Conservation (phyloP, 2,797 vertebrate genomes). For the Crenichthys baileyi region DNA sequence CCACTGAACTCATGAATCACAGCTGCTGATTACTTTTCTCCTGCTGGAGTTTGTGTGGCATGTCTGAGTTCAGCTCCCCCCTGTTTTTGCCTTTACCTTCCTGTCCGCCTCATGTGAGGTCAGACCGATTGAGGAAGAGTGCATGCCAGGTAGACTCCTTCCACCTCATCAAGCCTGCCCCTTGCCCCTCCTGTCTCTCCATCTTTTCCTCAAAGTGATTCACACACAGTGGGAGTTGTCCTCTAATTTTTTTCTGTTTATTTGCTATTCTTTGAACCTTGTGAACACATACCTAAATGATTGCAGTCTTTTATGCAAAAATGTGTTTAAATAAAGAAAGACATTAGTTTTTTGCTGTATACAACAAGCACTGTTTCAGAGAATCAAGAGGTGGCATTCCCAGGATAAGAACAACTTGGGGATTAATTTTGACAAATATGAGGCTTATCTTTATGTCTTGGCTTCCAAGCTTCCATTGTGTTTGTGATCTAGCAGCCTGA, state of each 20-base stretch:
- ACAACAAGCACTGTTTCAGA: not conserved
- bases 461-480: constrained; percentile 48
- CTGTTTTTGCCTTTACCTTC: constrained; percentile 44
- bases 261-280: constrained; percentile 1
- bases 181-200: constrained; percentile 57
- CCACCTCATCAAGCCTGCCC: constrained; percentile 70
- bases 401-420: constrained; percentile 17
- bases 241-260: constrained; percentile 23
- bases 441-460: constrained; percentile 35
- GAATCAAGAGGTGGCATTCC: constrained; percentile 19
- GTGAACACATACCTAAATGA: not conserved
- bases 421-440: constrained; percentile 42
- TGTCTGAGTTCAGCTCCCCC: constrained; percentile 55
- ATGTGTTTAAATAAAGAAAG: not conserved
- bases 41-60: constrained; percentile 51
- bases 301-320: constrained; percentile 1
- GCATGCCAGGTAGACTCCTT: constrained; percentile 69
- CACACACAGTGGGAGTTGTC: constrained; percentile 46
- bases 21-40: constrained; percentile 64
- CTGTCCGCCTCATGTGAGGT: constrained; percentile 55
- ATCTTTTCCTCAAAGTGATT: constrained; percentile 56
- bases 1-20: constrained; percentile 54
- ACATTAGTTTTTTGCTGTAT: constrained; percentile 6
- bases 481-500: constrained; percentile 46
- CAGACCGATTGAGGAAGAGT: constrained; percentile 45